Base-by-base conservation (phyloP, 2,113 vertebrate genomes). In the Probosciger aterrimus region DNA sequence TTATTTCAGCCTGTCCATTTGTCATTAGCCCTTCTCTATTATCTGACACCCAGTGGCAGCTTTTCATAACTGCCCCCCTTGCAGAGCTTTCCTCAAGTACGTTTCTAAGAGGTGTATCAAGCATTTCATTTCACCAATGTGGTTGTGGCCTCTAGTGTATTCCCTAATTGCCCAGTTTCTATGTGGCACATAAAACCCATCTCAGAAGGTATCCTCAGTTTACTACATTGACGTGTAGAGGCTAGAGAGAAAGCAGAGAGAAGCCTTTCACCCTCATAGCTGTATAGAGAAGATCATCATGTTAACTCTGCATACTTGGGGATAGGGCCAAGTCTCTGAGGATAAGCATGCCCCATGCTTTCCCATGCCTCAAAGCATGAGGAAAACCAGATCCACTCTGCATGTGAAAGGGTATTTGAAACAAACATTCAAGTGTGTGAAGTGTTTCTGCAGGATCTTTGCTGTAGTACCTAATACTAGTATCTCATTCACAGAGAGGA, bases 251-350 rank as follows among this genome's bases (percentile, higher is more conserved):
- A 92, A 93, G 75, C 74, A 85, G 75, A 77, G 37, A 88, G 35
- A 75, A 90, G 79, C 68, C 82, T 95, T 94, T 93, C 20, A 14
- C 43, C 53, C 71, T 81, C 44, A 4, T 11, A 47, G 70, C 67
- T 80, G 67, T 80, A 5, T 4, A 71, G 87, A 92, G 79, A 20
- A 82, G 82, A 91, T 90, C 87, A 49, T 91, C 59, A 24, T 62
- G 63, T 85, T 94, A 88, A 50, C 35, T 64, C 63, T 87, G 74
- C 75, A 77, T 86, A 94, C 68, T 0, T 90, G 90, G 90, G 92
- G 92, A 94, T 46, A 64, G 68, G 82, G 85, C 92, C 90, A 96
- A 4, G 37, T 90, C 67, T 82, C 82, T 92, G 94, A 96, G 94
- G 55, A 96, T 86, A 97, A 94, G 85, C 94, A 95, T 80, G 60